Conservation (phyloP, 2,888 invertebrate species). For the Dasysyrphus tricinctus region DNA sequence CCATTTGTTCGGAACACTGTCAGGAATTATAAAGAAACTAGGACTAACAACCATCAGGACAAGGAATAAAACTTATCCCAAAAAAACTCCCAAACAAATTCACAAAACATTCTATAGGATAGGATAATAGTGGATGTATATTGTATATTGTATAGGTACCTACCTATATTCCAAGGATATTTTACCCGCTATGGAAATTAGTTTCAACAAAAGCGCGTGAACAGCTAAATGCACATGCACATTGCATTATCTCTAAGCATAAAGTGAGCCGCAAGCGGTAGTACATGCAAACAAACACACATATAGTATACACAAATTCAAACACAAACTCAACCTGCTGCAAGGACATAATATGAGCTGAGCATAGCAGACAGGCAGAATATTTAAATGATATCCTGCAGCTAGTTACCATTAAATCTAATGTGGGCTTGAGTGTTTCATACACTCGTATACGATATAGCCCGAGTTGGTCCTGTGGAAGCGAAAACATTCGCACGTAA, state of each 20-base stretch:
- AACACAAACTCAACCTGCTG: slow-evolving; percentile 12
- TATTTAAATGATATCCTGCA: slow-evolving; percentile 74
- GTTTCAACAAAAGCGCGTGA: slow-evolving; percentile 68
- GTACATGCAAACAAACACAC: slow-evolving; percentile 20
- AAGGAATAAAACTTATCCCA: slow-evolving; percentile 35
- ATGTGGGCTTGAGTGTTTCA: slow-evolving; percentile 54
- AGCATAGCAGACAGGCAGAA: slow-evolving; percentile 57
- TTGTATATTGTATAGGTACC: too few species aligned
- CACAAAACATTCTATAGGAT: slow-evolving; percentile 1
- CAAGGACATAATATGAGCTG: slow-evolving; percentile 37
- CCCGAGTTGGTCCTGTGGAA: slow-evolving; percentile 55
- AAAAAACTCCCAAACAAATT: slow-evolving; percentile 21
- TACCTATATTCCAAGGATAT: slow-evolving; percentile 40
- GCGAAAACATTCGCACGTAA: slow-evolving; percentile 74
- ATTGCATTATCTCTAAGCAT: slow-evolving; percentile 52
- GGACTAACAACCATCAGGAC: slow-evolving; percentile 19
- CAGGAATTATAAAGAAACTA: slow-evolving; percentile 24
- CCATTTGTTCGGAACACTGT: background rate
- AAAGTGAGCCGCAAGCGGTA: slow-evolving; percentile 50
- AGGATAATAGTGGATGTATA: background rate
- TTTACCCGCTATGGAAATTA: slow-evolving; percentile 51
- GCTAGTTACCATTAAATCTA: slow-evolving; percentile 73
- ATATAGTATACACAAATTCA: slow-evolving; percentile 9
- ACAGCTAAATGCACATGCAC: slow-evolving; percentile 52
- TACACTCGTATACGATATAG: background rate